These are phyloP conservation scores for Eolophus roseicapilla DNA, from an alignment of 2,113 vertebrate species.

Conservation along the genomic window DNA sequence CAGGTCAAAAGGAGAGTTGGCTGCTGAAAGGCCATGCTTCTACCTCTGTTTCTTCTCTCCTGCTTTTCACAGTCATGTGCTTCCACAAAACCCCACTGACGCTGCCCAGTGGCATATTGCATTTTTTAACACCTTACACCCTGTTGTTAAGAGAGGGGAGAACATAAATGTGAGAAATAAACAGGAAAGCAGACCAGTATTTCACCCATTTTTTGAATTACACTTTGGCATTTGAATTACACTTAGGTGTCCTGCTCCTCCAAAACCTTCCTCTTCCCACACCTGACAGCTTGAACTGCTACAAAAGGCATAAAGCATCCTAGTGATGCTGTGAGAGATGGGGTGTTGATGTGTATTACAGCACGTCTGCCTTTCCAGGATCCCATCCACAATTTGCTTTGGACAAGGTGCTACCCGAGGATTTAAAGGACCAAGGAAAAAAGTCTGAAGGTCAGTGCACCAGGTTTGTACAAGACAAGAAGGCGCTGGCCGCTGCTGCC, in stretches of 20 bases:
- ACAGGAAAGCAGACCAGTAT: not conserved
- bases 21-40: not conserved
- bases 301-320: not conserved
- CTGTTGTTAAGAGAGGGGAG: not conserved
- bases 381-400: constrained; percentile 84
- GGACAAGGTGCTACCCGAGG: constrained; percentile 83
- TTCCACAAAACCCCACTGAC: not conserved
- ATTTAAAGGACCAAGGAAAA: constrained; percentile 80
- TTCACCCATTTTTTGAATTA: not conserved
- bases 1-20: not conserved
- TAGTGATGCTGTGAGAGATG: not conserved
- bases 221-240: not conserved
- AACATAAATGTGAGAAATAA: not conserved
- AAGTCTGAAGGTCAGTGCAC: constrained; percentile 69
- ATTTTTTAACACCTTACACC: not conserved
- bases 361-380: constrained; percentile 64
- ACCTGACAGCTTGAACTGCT: not conserved
- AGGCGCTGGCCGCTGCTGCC: fast-evolving
- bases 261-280: not conserved
- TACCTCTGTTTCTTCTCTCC: not conserved
- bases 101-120: fast-evolving
- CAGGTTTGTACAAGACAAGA: not conserved
- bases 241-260: not conserved
- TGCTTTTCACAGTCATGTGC: not conserved
- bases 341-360: not conserved